Percentiles rank a stretch among this genome's conserved stretches.
Evolutionary conservation across 2,797 vertebrate genomes (phyloP).

Genomic region (Tokudaia muenninki): DNA sequence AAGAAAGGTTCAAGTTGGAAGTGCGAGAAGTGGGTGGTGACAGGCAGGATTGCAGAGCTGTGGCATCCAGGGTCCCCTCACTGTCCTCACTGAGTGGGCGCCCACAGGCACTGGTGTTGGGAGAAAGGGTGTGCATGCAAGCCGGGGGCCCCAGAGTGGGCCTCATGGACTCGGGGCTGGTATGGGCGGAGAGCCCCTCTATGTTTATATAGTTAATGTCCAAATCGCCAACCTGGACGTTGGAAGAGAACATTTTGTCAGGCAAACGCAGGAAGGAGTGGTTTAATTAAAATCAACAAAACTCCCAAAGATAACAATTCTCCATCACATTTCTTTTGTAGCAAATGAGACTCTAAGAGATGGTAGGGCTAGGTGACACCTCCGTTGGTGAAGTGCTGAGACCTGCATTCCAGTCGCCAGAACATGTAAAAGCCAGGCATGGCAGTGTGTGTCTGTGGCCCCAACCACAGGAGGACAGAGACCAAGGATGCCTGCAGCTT

Average conservation of each 20-base stretch:
- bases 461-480: too few species aligned
- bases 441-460: neutral
- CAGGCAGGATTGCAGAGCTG: conserved; percentile 66
- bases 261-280: conserved; percentile 48
- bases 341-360: neutral
- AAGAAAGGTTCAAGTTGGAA: conserved; percentile 83
- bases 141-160: conserved; percentile 82
- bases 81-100: conserved; percentile 70
- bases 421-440: too few species aligned
- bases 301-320: neutral
- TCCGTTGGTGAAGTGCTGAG: neutral
- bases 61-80: neutral
- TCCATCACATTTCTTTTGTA: neutral
- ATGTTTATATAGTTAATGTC: conserved; percentile 83
- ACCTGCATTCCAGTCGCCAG: neutral
- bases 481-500: too few species aligned
- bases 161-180: conserved; percentile 85
- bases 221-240: conserved; percentile 86
- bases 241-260: conserved; percentile 68
- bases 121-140: conserved; percentile 65
- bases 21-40: conserved; percentile 82
- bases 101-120: conserved; percentile 54
- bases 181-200: conserved; percentile 85
- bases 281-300: conserved; percentile 23
- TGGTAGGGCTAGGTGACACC: neutral